phyloP scores from a whole-genome alignment of 2,888 invertebrate genomes.

The Tetragnatha montana region DNA sequence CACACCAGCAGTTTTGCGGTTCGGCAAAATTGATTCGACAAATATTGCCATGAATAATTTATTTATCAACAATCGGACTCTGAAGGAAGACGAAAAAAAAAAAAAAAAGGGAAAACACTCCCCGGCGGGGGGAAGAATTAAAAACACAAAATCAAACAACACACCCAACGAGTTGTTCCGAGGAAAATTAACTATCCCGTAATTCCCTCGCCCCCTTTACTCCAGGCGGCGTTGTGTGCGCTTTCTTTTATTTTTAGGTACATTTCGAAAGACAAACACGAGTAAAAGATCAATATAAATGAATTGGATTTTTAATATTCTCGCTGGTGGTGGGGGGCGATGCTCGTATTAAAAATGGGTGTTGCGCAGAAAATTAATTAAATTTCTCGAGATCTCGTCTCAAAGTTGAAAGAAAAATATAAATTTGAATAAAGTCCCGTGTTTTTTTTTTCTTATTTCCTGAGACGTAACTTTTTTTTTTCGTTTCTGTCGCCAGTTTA shows the following conservation, averaged over 20 bases:
- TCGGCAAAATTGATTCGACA: slow-evolving; percentile 23
- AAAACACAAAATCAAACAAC: slow-evolving; percentile 22
- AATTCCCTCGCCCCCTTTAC: slow-evolving; percentile 14
- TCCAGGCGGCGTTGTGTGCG: neutral
- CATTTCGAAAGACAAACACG: slow-evolving; percentile 20
- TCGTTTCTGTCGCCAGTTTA: neutral
- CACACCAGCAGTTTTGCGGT: slow-evolving; percentile 3
- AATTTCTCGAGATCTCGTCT: neutral
- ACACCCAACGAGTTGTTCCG: neutral
- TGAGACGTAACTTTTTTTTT: neutral
- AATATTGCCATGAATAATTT: slow-evolving; percentile 49
- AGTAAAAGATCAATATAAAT: slow-evolving; percentile 12
- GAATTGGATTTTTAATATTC: slow-evolving; percentile 45
- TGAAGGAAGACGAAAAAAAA: neutral
- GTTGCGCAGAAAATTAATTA: neutral
- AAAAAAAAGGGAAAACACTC: neutral
- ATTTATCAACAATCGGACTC: slow-evolving; percentile 36
- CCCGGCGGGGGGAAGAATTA: slow-evolving; percentile 15
- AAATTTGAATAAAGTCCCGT: neutral
- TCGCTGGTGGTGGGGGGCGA: neutral
- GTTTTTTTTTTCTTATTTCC: neutral
- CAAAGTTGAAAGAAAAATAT: neutral
- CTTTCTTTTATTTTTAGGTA: neutral
- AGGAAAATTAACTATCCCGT: slow-evolving; percentile 35
- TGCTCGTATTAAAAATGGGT: neutral